Evolutionary conservation across 1,140 invertebrate species (phyloP).

Genomic region (Cydia fagiglandana): DNA sequence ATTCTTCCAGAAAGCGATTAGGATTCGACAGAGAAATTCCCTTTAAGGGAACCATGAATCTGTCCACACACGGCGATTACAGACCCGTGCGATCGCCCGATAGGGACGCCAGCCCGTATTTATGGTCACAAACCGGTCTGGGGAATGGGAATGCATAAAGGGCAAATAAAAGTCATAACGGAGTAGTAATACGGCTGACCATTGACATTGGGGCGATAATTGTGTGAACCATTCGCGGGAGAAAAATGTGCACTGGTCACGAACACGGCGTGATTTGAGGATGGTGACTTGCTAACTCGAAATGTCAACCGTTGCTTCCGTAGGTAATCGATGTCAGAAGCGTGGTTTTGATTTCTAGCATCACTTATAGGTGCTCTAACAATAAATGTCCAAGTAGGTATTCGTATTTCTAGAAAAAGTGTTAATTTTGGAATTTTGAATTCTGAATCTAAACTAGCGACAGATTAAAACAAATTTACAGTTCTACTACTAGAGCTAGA

Average conservation of each 20-base stretch:
- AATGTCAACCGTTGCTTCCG: not conserved
- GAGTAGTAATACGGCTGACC: constrained; percentile 48
- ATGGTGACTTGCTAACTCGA: constrained; percentile 15
- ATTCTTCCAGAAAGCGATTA: constrained; percentile 69
- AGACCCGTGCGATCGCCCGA: constrained; percentile 63
- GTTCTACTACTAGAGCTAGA: too few relatives aligned
- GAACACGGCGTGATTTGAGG: constrained; percentile 27
- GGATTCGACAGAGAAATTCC: constrained; percentile 66
- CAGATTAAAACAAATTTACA: too few relatives aligned
- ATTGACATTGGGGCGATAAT: constrained; percentile 45
- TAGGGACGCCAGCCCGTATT: constrained; percentile 52
- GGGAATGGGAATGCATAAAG: constrained; percentile 42
- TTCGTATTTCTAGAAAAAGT: too few relatives aligned
- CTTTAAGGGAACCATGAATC: constrained; percentile 65
- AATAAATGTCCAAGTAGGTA: too few relatives aligned
- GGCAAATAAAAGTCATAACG: constrained; percentile 71
- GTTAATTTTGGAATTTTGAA: too few relatives aligned
- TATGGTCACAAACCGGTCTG: constrained; percentile 52
- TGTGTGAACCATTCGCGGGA: constrained; percentile 60
- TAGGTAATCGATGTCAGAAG: constrained; percentile 22
- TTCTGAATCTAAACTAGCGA: too few relatives aligned
- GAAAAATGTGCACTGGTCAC: constrained; percentile 44
- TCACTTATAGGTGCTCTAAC: too few relatives aligned
- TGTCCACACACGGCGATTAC: constrained; percentile 64
- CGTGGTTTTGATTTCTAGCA: not conserved